Percentiles rank a stretch among this genome's conserved stretches.
Conservation (phyloP, 30 jellyfish, hydroid and myxozoan species). For the Aurelia sp. region DNA sequence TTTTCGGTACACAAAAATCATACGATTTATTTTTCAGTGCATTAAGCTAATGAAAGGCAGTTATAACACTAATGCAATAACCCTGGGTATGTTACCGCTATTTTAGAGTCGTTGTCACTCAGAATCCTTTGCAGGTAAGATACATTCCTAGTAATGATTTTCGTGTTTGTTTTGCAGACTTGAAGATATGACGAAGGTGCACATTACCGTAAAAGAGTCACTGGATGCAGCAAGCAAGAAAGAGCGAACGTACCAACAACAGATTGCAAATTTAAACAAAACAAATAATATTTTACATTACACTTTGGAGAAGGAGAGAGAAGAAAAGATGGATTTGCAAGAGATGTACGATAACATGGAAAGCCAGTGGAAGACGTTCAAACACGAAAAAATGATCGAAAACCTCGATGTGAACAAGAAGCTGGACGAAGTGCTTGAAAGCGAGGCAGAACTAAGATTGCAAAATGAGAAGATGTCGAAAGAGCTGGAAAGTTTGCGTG, state of each 20-base stretch:
- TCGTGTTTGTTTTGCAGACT: constrained; percentile 17
- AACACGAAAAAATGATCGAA: constrained; percentile 73
- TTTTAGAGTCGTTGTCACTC: too few species aligned
- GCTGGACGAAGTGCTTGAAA: constrained; percentile 65
- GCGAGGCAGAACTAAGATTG: constrained; percentile 49
- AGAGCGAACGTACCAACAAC: constrained; percentile 89
- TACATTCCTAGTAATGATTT: background rate
- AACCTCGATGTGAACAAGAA: constrained; percentile 58
- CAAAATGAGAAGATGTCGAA: constrained; percentile 42
- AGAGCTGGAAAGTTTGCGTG: constrained; percentile 67
- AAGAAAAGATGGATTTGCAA: constrained; percentile 86
- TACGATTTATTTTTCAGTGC: too few species aligned
- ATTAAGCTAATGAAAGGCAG: too few species aligned
- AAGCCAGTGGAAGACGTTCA: constrained; percentile 63
- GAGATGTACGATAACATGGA: constrained; percentile 82
- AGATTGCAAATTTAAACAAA: constrained; percentile 76
- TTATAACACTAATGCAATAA: too few species aligned
- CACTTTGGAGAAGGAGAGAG: constrained; percentile 93
- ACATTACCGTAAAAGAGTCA: constrained; percentile 86
- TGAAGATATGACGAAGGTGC: constrained; percentile 83
- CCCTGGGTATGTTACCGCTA: too few species aligned
- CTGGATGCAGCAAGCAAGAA: constrained; percentile 93
- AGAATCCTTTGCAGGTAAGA: too few species aligned
- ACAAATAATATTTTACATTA: constrained; percentile 86
- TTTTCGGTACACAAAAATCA: too few species aligned